Evolutionary conservation across 2,888 invertebrate genomes (phyloP), one percentile per base, ranked within the genome.

Genomic region (Eupithecia vulgata): DNA sequence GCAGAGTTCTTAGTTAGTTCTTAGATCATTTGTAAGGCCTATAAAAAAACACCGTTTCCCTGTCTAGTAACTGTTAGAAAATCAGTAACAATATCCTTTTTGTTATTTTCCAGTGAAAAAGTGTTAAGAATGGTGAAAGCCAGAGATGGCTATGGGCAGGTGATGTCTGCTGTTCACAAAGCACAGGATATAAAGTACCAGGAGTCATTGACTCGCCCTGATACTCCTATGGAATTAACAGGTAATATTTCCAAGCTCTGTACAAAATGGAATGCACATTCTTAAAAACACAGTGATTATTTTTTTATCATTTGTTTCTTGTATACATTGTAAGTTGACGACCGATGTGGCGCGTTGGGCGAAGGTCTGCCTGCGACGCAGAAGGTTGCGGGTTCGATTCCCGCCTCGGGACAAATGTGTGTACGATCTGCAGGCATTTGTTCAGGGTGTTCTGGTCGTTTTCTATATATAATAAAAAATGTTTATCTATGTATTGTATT

Each of bases 121-220:
- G 88, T 97, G 69, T 95, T 97, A 69, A 96, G 95, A 87, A 90
- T 94, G 0, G 93, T 97, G 0, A 99, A 99, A 91, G 96, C 97
- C 0, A 95, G 96, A 79, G 98, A 98, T 85, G 97, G 97, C 78
- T 99, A 98, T 88, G 97, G 98, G 0, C 94, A 96, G 68, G 97
- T 99, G 6, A 95, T 98, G 89, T 96, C 97, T 45, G 95, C 97
- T 69, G 98, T 98, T 0, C 96, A 96, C 80, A 95, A 94, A 81
- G 95, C 95, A 83, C 96, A 96, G 85, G 95, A 95, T 5, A 90
- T 95, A 75, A 96, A 96, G 85, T 95, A 95, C 59, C 88, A 86
- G 17, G 93, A 93, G 48, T 77, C 83, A 0, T 75, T 88, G 71
- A 88, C 80, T 72, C 81, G 89, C n/a, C 89, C 91, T 0, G 93